Evolutionary conservation across 2,113 vertebrate species (phyloP).

Genomic region (Hypanus sabinus): DNA sequence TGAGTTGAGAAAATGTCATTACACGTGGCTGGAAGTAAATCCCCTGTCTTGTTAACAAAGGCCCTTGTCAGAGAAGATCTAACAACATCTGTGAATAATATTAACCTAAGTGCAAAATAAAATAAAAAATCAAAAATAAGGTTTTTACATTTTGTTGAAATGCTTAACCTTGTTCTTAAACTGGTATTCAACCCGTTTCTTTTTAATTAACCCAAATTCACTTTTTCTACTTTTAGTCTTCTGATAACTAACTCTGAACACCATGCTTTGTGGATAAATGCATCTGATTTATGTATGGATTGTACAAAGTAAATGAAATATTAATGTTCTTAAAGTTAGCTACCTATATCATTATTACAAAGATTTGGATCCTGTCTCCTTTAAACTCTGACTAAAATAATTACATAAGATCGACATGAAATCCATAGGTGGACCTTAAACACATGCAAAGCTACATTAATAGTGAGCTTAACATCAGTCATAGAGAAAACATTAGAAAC

Average conservation of each 20-base stretch:
- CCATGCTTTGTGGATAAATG: neutral
- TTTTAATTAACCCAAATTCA: neutral
- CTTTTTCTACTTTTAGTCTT: neutral
- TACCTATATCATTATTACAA: neutral
- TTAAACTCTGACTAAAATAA: neutral
- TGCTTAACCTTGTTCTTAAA: neutral
- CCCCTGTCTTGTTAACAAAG: neutral
- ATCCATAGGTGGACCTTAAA: too few relatives aligned
- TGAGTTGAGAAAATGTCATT: neutral
- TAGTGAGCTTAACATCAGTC: too few relatives aligned
- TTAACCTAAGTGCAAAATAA: neutral
- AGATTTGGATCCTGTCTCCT: neutral
- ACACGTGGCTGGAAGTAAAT: neutral
- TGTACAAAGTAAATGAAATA: neutral
- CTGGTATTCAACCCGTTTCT: neutral
- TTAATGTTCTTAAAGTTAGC: neutral
- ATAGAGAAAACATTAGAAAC: too few relatives aligned
- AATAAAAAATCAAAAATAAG: neutral
- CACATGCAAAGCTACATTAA: too few relatives aligned
- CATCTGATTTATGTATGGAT: neutral
- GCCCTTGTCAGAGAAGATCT: neutral
- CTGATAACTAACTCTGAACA: neutral
- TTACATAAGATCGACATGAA: too few relatives aligned
- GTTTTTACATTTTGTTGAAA: neutral
- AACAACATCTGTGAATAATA: neutral